These are phyloP conservation scores for Columba guinea DNA, from an alignment of 2,797 vertebrate species.

Conservation along the genomic window DNA sequence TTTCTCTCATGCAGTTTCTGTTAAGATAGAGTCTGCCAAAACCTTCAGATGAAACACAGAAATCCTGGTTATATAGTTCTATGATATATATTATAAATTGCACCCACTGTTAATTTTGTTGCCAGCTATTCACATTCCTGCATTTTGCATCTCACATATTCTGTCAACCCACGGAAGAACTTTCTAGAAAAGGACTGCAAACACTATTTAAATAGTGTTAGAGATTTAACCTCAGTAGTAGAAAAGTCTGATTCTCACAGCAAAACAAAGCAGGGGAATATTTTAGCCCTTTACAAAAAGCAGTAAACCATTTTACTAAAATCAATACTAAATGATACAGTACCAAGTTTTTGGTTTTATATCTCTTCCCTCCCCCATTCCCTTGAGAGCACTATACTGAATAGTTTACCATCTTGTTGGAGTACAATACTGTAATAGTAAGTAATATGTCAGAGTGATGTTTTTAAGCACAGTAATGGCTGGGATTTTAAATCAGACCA, in stretches of 20 bases:
- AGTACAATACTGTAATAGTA: not conserved
- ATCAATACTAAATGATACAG: constrained; percentile 12
- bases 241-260: not conserved
- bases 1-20: not conserved
- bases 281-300: constrained; percentile 15
- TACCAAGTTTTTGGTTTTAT: not conserved
- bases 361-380: not conserved
- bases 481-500: constrained; percentile 38
- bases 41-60: not conserved
- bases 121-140: not conserved
- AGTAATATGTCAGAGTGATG: constrained; percentile 4
- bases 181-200: not conserved
- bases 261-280: constrained; percentile 5
- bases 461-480: not conserved
- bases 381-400: not conserved
- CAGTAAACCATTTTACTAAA: constrained; percentile 35
- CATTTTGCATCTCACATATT: not conserved
- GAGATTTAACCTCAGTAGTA: not conserved
- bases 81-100: not conserved
- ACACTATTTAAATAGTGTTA: not conserved
- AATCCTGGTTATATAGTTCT: not conserved
- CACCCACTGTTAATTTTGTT: not conserved
- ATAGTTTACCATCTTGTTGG: constrained; percentile 7
- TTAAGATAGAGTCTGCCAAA: not conserved
- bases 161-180: not conserved